A percentile compares a stretch with the other conserved stretches of the same genome.
phyloP scores from a whole-genome alignment of 2,888 invertebrate species.

The Sicus ferrugineus region DNA sequence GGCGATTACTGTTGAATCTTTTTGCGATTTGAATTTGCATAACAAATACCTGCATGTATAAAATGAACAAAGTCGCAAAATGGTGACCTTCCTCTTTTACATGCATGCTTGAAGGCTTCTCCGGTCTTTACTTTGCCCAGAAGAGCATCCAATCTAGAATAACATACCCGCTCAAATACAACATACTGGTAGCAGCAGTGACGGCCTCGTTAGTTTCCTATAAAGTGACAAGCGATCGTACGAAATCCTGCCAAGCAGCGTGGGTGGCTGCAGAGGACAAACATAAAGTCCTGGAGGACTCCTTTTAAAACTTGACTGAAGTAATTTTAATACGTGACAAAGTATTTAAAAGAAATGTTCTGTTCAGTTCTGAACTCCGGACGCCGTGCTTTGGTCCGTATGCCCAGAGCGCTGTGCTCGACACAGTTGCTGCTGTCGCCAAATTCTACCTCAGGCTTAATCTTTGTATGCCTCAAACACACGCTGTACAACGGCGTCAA shows the following conservation, averaged over 20 bases:
- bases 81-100: too few species aligned
- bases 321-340: neutral
- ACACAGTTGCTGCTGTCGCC: neutral
- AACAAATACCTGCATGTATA: too few species aligned
- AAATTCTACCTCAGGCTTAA: neutral
- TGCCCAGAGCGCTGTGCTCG: neutral
- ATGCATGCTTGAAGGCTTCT: slow-evolving; percentile 61
- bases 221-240: slow-evolving; percentile 60
- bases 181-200: slow-evolving; percentile 60
- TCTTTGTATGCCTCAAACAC: slow-evolving; percentile 51
- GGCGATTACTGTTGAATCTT: too few species aligned
- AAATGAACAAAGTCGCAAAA: too few species aligned
- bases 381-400: neutral
- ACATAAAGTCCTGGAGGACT: slow-evolving; percentile 62
- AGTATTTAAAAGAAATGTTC: too few species aligned
- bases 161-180: slow-evolving; percentile 58
- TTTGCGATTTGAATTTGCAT: too few species aligned
- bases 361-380: neutral
- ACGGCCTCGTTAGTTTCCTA: slow-evolving; percentile 60
- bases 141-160: slow-evolving; percentile 59
- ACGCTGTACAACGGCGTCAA: slow-evolving; percentile 60
- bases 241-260: slow-evolving; percentile 64
- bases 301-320: slow-evolving; percentile 44
- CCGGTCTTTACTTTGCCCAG: slow-evolving; percentile 64
- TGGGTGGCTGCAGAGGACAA: slow-evolving; percentile 66